Base-by-base conservation (phyloP, 1,140 invertebrate genomes). In the Musca vetustissima region DNA sequence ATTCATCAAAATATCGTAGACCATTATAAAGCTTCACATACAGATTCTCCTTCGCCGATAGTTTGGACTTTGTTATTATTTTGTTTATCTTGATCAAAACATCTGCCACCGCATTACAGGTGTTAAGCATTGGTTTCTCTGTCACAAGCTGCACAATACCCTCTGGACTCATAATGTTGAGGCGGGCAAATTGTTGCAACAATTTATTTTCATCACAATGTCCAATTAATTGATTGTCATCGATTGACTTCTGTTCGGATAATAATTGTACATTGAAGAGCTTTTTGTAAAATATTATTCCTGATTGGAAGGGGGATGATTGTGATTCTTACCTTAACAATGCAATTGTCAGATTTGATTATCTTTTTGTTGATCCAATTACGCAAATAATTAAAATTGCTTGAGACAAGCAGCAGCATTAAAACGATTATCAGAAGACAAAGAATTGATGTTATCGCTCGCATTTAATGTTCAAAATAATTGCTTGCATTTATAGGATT, bases 151-250 rank as follows among this genome's bases (percentile, higher is more conserved):
- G 55, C 4, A 81, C 69, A 69, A 81, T 79, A 8, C 80, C 70
- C 67, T 81, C 80, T 13, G 80, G 80, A 73, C 80, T 80, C 9
- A 74, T 71, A 11, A 77, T 69, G 57, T 80, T 76, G 3, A 81
- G 71, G 4, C 76, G 73, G 14, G 80, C 80, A 61, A 81, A 68
- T 67, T 79, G 77, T 65, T 78, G 61, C 17, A 81, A 68, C 32
- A 81, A 49, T 9, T 75, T 74, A 71, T 81, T 81, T 47, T 81
- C 80, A 32, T 81, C 74, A 68, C 80, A 81, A 36, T 32, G 8
- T 28, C n/a, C 47, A 32, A 22, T 49, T 13, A 52, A 47, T 49
- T 66, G 28, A 25, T 22, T 53, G 32, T 17, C 28, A 14, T 9
- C n/a, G 13, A 7, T 19, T 17, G 50, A n/a, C 55, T 67, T 67